Conservation (phyloP, 2,888 invertebrate species). For the Liposcelis brunnea region DNA sequence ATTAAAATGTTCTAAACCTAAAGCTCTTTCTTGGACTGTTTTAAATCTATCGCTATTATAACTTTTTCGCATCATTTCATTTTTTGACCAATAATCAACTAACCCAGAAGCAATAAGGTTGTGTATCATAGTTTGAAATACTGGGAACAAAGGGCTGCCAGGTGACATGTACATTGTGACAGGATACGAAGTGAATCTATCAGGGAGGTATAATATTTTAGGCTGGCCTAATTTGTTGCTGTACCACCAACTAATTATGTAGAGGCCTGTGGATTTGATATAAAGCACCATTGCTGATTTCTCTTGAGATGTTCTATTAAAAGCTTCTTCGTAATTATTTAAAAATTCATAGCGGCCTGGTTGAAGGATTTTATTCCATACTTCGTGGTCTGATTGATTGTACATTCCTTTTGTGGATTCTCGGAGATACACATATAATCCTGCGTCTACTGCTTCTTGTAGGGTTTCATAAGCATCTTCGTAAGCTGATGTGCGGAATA, state of each 20-base stretch:
- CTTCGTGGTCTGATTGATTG: background rate
- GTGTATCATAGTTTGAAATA: background rate
- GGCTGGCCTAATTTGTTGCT: background rate
- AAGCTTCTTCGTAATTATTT: background rate
- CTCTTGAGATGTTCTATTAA: background rate
- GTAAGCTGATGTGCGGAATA: background rate
- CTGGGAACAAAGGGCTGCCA: background rate
- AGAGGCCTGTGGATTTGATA: background rate
- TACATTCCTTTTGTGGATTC: slow-evolving; percentile 1
- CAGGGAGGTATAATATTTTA: background rate
- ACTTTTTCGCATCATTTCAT: too few species aligned
- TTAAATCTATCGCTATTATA: background rate
- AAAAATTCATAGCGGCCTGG: background rate
- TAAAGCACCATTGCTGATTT: background rate
- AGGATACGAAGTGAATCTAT: slow-evolving; percentile 1
- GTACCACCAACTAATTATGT: background rate
- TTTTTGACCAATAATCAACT: background rate
- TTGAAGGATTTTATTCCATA: slow-evolving; percentile 1
- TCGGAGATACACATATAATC: background rate
- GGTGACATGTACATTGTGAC: slow-evolving; percentile 3
- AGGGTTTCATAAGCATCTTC: background rate
- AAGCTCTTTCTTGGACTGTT: background rate
- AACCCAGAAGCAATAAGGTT: background rate
- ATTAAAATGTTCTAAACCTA: background rate
- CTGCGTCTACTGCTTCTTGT: background rate